Base-by-base conservation (phyloP, 2,113 vertebrate species). In the Epinephelus fuscoguttatus region DNA sequence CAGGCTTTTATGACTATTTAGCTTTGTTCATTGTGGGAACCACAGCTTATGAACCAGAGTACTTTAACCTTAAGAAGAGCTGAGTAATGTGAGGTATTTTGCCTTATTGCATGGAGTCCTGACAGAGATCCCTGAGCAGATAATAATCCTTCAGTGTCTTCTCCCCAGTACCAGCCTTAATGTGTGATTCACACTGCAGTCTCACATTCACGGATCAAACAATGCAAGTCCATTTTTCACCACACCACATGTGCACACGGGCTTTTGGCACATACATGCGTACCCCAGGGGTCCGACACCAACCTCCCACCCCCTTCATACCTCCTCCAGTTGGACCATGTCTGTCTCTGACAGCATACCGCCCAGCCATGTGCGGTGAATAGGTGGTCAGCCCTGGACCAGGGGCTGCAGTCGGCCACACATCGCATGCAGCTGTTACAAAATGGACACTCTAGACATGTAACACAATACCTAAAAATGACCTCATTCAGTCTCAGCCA, bases 351-450 rank as follows among this genome's bases (percentile, higher is more conserved):
- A 85, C 79, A 76, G 25, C 76, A 71, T 71, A 77, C 70, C 85
- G 57, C 78, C 55, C 62, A 3, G 56, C 56, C 52, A 17, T 73
- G 69, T 56, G 55, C 71, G 56, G 18, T 21, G 56, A 80, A 82
- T 57, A 87, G 87, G 85, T 89, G 87, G 84, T 89, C 91, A 89
- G 84, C 80, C 72, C 27, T 67, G 75, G 61, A 63, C 47, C 66
- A 37, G 27, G 49, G 74, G 78, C 86, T 84, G 76, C 62, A 87
- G 78, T 83, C 78, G 66, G 75, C 62, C 82, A 89, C 86, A 88
- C 87, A 81, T 88, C 23, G 11, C 75, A 89, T 84, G 91, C 92
- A 93, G 94, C 93, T 94, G 93, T 94, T 92, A 76, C 85, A 81
- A 89, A 89, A 87, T 89, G 84, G 89, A 94, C 82, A 89, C 82